Percentiles rank a stretch among this genome's conserved stretches.
Evolutionary conservation across 2,797 vertebrate species (phyloP).

Genomic region (Triplophysa bombifrons): DNA sequence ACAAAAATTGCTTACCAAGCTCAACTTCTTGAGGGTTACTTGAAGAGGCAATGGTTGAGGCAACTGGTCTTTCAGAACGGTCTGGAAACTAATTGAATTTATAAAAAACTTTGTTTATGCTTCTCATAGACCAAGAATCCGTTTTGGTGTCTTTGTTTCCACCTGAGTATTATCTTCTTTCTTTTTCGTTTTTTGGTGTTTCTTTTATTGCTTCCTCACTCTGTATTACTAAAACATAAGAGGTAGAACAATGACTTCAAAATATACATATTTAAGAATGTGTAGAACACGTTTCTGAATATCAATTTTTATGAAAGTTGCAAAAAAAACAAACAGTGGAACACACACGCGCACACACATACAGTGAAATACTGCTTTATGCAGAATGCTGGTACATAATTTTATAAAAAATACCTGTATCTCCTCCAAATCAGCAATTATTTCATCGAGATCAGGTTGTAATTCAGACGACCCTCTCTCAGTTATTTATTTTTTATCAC

Average conservation of each 20-base stretch:
- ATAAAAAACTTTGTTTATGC: not conserved
- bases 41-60: not conserved
- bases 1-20: not conserved
- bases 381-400: not conserved
- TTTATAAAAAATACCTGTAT: not conserved
- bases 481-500: not conserved
- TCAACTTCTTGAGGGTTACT: slow-evolving; percentile 7
- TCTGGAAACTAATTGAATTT: not conserved
- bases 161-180: not conserved
- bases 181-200: not conserved
- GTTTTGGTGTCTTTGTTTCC: slow-evolving; percentile 4
- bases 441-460: not conserved
- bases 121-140: slow-evolving; percentile 18
- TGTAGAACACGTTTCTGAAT: not conserved
- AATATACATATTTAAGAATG: not conserved
- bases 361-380: not conserved
- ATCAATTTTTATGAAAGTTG: not conserved
- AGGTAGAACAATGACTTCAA: not conserved
- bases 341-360: not conserved
- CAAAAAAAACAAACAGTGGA: not conserved
- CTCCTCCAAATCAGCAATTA: slow-evolving; percentile 34
- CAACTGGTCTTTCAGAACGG: not conserved
- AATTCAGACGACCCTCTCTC: slow-evolving; percentile 14
- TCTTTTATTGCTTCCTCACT: not conserved
- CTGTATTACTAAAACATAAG: slow-evolving; percentile 10